Conservation (phyloP, 1,140 invertebrate species). For the Caenorhabditis brenneri region DNA sequence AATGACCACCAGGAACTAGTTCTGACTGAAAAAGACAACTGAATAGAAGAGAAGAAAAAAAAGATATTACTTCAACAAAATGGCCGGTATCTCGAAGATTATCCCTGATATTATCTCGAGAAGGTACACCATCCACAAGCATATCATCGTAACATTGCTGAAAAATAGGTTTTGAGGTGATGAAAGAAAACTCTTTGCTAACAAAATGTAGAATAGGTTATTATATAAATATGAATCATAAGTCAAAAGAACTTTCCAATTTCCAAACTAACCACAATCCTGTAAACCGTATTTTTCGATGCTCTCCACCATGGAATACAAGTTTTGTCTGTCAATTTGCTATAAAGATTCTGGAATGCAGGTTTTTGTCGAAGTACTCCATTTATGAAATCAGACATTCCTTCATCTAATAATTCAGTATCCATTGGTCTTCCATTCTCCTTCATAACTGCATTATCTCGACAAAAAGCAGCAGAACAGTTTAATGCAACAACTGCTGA, state of each 20-base stretch:
- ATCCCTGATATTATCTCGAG: neutral
- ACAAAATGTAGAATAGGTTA: neutral
- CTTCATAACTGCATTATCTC: conserved; percentile 2
- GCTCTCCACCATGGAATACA: conserved; percentile 14
- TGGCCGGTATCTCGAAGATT: neutral
- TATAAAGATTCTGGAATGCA: neutral
- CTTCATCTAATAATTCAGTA: neutral
- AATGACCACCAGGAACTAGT: conserved; percentile 11
- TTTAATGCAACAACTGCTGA: neutral
- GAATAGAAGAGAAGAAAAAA: neutral
- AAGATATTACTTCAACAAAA: neutral
- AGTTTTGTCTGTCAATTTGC: neutral
- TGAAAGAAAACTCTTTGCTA: too few species aligned
- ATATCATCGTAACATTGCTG: conserved; percentile 11
- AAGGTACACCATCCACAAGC: neutral
- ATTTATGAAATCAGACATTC: conserved; percentile 16
- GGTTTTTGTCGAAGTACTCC: neutral
- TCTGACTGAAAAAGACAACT: neutral
- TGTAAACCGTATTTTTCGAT: neutral
- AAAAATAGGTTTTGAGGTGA: neutral
- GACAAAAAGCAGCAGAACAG: conserved; percentile 1
- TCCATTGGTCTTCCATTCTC: conserved; percentile 15
- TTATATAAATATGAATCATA: too few species aligned
- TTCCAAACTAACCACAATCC: neutral
- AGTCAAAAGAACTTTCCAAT: too few species aligned